These are phyloP conservation scores for Melanotaenia nigrans DNA, from an alignment of 2,797 vertebrate species.

Conservation along the genomic window DNA sequence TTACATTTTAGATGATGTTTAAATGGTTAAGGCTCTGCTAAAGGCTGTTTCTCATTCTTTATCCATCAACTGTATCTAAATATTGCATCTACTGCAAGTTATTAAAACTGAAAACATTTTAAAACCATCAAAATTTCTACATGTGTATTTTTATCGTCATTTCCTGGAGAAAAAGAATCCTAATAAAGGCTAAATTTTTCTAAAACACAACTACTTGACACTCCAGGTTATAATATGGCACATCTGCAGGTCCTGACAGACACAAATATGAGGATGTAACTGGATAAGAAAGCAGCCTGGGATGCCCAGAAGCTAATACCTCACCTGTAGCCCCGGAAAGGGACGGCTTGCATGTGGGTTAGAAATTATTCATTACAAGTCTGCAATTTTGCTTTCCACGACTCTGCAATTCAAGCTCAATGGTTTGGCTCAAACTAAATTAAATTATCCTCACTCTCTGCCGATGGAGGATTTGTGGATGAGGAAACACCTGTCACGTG, in stretches of 20 bases:
- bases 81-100: neutral
- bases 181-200: neutral
- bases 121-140: neutral
- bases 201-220: neutral
- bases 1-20: neutral
- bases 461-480: slow-evolving; percentile 32
- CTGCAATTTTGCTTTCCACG: neutral
- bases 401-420: neutral
- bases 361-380: neutral
- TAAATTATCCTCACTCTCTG: slow-evolving; percentile 58
- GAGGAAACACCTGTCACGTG: slow-evolving; percentile 86
- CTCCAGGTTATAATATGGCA: slow-evolving; percentile 4
- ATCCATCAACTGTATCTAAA: neutral
- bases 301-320: slow-evolving; percentile 65
- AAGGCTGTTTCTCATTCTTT: neutral
- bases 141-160: neutral
- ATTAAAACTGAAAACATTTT: neutral
- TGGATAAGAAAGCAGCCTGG: slow-evolving; percentile 18
- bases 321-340: slow-evolving; percentile 38
- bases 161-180: neutral
- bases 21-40: neutral
- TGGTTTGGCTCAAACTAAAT: slow-evolving; percentile 4
- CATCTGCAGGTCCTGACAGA: slow-evolving; percentile 56
- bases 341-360: neutral
- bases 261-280: slow-evolving; percentile 35